phyloP scores from a whole-genome alignment of 2,113 vertebrate species.

The Naja naja region DNA sequence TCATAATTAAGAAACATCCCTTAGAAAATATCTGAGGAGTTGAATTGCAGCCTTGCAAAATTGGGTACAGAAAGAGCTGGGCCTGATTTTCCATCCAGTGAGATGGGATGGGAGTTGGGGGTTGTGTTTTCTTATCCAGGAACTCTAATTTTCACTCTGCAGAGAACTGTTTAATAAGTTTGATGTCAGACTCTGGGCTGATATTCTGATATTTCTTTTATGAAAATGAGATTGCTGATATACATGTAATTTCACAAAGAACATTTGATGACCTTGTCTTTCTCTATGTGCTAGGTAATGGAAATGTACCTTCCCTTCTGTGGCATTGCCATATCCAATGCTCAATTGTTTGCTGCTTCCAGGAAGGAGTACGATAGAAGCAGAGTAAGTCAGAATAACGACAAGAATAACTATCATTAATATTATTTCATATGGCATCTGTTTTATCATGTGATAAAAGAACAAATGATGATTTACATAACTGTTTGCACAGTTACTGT shows the following conservation, averaged over 20 bases:
- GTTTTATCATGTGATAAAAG: constrained; percentile 13
- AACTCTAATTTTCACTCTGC: background rate
- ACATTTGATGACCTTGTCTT: constrained; percentile 29
- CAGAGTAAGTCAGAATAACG: constrained; percentile 79
- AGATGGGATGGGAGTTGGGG: background rate
- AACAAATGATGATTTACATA: constrained; percentile 8
- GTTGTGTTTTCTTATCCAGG: background rate
- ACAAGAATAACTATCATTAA: background rate
- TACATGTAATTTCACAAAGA: background rate
- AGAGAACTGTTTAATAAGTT: background rate
- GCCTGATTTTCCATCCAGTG: background rate
- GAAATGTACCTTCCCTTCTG: constrained; percentile 99
- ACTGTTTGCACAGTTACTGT: background rate
- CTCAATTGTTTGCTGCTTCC: constrained; percentile 95
- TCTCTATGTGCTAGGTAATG: constrained; percentile 83
- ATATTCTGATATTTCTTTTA: background rate
- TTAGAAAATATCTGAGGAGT: background rate
- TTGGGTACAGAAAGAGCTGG: background rate
- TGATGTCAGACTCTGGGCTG: background rate
- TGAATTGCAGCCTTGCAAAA: background rate
- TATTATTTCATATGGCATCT: background rate
- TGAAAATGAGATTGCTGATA: background rate
- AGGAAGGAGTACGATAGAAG: constrained; percentile 98
- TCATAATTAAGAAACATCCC: background rate
- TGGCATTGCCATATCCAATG: constrained; percentile 96